Base-by-base conservation (phyloP, 2,113 vertebrate species). In the Neoarius graeffei region DNA sequence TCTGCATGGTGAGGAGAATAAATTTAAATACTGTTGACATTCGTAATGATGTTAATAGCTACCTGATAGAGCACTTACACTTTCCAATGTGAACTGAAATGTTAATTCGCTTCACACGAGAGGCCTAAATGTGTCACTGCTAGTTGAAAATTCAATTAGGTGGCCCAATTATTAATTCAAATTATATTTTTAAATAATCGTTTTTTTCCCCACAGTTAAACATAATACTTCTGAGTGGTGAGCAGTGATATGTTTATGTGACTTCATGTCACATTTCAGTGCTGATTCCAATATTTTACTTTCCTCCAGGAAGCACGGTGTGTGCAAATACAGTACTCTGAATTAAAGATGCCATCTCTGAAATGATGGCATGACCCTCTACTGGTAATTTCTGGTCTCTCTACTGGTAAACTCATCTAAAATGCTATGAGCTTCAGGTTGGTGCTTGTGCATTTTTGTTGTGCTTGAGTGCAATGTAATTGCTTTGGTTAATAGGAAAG, bases 1-100 rank as follows among this genome's bases (percentile, higher is more conserved):
- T 50, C 50, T 84, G 82, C 69, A 62, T 81, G 27, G 48, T 50
- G 82, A 84, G 23, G 30, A 85, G 89, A 86, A 85, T 87, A 79
- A 90, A 87, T 87, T 85, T 89, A 87, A 90, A 87, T 82, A 13
- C 64, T 89, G 76, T 87, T 90, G 90, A 85, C 82, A 54, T 87
- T 60, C 30, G 23, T 90, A 89, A 90, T 90, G 79, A 86, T 50
- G 66, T 66, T 88, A 88, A 90, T 88, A 81, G 62, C 42, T 73
- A 80, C 30, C 64, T 35, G 80, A 82, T 84, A 42, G 85, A 90
- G 74, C 81, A 84, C 85, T 82, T 80, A 23, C 42, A 27, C 50
- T 85, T 56, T 59, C 30, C 57, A 83, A 69, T 77, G 42, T 88
- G 87, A 83, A 62, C 64, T 5, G 66, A 66, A 79, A 85, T 85